A percentile compares a stretch with the other conserved stretches of the same genome.
phyloP scores from a whole-genome alignment of 2,888 invertebrate genomes.

The Polydrusus tereticollis region DNA sequence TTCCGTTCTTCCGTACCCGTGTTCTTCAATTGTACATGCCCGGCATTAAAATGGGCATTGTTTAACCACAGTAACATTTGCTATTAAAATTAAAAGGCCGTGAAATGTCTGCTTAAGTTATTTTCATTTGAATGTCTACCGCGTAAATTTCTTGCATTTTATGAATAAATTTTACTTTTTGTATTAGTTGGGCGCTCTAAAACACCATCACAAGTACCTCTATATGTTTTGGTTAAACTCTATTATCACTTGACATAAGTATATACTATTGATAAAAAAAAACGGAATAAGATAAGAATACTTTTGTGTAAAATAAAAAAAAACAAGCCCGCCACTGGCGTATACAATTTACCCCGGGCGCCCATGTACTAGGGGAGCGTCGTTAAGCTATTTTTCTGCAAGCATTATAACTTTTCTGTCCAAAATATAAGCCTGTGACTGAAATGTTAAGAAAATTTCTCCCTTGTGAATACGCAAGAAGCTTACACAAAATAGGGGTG shows the following conservation, averaged over 20 bases:
- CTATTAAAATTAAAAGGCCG: slow-evolving; percentile 37
- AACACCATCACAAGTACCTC: too few species aligned
- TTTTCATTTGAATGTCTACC: too few species aligned
- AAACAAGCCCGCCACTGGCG: too few species aligned
- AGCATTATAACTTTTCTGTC: slow-evolving; percentile 54
- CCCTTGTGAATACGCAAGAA: slow-evolving; percentile 67
- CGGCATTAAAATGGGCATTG: slow-evolving; percentile 12
- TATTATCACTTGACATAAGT: too few species aligned
- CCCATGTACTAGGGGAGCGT: slow-evolving; percentile 22
- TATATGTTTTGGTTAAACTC: too few species aligned
- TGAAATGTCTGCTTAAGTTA: slow-evolving; percentile 21
- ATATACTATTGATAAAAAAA: too few species aligned
- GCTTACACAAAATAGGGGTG: slow-evolving; percentile 65
- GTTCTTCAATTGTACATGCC: slow-evolving; percentile 7
- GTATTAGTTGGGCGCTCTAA: too few species aligned
- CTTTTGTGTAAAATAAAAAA: too few species aligned
- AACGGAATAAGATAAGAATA: too few species aligned
- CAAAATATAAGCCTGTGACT: slow-evolving; percentile 58
- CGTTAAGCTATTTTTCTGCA: slow-evolving; percentile 51
- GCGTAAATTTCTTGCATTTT: too few species aligned
- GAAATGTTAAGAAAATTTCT: slow-evolving; percentile 67
- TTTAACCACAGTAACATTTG: slow-evolving; percentile 19
- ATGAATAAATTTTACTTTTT: too few species aligned
- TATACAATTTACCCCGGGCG: background rate
- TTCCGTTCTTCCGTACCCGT: slow-evolving; percentile 16